Evolutionary conservation across 2,888 invertebrate genomes (phyloP).

Genomic region (Lamproptera curius): DNA sequence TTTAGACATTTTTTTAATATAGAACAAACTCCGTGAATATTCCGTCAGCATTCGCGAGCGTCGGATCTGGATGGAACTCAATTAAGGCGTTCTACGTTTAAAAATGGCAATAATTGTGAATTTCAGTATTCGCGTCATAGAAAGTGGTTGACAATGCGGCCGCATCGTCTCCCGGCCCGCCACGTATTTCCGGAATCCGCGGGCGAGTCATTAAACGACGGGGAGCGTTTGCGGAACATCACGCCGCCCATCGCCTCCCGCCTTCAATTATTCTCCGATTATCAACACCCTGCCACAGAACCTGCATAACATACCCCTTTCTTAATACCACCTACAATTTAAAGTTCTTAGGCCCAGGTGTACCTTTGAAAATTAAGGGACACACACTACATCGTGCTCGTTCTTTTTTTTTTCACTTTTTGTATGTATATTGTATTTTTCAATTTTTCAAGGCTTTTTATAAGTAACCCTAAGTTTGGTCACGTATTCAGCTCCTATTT

Average conservation of each 20-base stretch:
- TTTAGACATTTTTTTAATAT: no score
- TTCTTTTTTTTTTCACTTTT: no score
- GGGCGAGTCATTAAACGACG: conserved; percentile 65
- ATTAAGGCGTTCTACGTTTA: conserved; percentile 37
- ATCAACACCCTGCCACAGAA: conserved; percentile 37
- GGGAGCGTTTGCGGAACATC: conserved; percentile 35
- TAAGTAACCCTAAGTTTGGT: no score
- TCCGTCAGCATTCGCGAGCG: conserved; percentile 1
- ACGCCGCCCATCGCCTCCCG: conserved; percentile 24
- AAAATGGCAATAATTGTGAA: conserved; percentile 57
- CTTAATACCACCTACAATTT: no score
- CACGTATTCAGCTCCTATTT: no score
- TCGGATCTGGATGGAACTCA: conserved; percentile 24
- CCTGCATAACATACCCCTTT: conserved; percentile 10
- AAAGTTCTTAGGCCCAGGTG: no score
- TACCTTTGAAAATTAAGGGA: no score
- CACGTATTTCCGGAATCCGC: conserved; percentile 73
- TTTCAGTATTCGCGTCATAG: conserved; percentile 69
- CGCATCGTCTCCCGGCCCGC: conserved; percentile 62
- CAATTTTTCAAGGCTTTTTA: no score
- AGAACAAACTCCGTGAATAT: no score
- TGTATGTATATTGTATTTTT: no score
- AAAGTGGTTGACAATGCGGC: conserved; percentile 70
- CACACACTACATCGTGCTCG: no score
- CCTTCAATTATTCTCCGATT: conserved; percentile 65